A percentile compares a stretch with the other conserved stretches of the same genome.
Evolutionary conservation across 1,140 invertebrate genomes (phyloP).

Genomic region (Camponotus floridanus): DNA sequence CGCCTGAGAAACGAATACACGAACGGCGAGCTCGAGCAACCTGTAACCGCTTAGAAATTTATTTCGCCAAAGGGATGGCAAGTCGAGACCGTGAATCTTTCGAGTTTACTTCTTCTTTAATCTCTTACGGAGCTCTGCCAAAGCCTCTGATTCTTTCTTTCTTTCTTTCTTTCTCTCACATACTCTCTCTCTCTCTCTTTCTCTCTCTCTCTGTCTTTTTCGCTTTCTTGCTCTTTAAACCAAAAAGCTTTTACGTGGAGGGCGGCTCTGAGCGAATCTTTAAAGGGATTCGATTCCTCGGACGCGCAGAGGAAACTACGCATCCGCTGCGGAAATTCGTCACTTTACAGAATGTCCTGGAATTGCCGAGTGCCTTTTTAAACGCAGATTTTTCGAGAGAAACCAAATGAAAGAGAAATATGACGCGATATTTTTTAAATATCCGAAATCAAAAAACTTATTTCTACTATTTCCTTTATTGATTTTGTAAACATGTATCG

Average conservation of each 20-base stretch:
- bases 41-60: conserved; percentile 63
- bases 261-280: conserved; percentile 1
- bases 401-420: not conserved
- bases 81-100: conserved; percentile 50
- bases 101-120: conserved; percentile 60
- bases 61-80: conserved; percentile 46
- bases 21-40: conserved; percentile 17
- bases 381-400: not conserved
- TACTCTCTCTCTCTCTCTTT: no score
- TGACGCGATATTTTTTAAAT: no score
- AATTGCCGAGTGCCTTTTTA: not conserved
- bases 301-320: not conserved
- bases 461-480: not conserved
- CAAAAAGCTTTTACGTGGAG: conserved; percentile 44
- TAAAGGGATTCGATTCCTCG: conserved; percentile 13
- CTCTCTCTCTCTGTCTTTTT: not conserved
- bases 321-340: not conserved
- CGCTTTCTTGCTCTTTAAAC: not conserved
- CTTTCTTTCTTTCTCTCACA: no score
- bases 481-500: not conserved
- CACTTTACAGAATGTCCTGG: not conserved
- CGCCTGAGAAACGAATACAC: conserved; percentile 42
- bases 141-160: not conserved
- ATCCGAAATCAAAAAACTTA: no score
- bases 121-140: conserved; percentile 38